These are phyloP conservation scores for Chelmon rostratus DNA, from an alignment of 2,797 vertebrate species.

Conservation along the genomic window DNA sequence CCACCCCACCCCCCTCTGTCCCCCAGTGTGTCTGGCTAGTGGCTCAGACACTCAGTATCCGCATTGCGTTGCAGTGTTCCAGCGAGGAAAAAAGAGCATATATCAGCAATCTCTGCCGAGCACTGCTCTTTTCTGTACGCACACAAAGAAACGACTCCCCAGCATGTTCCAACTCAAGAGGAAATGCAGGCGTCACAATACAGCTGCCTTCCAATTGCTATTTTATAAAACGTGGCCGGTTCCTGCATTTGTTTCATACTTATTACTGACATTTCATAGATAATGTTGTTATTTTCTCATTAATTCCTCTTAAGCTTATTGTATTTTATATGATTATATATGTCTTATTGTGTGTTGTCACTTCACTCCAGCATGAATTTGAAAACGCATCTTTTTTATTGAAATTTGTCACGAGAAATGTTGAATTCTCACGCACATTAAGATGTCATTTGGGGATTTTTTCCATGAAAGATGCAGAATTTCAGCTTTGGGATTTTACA, in stretches of 20 bases:
- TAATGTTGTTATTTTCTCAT: background rate
- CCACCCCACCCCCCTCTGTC: constrained; percentile 53
- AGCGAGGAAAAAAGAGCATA: constrained; percentile 83
- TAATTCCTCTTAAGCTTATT: background rate
- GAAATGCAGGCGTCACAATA: constrained; percentile 51
- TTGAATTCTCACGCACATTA: background rate
- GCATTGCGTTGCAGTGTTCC: constrained; percentile 89
- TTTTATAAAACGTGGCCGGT: constrained; percentile 25
- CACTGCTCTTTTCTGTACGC: constrained; percentile 79
- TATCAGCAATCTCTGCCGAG: constrained; percentile 86
- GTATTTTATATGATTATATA: background rate
- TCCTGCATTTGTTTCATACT: constrained; percentile 24
- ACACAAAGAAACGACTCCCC: constrained; percentile 79
- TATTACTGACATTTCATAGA: constrained; percentile 25
- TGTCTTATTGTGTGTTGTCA: background rate
- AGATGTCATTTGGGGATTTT: constrained; percentile 1
- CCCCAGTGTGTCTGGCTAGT: constrained; percentile 86
- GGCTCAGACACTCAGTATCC: constrained; percentile 87
- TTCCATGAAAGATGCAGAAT: constrained; percentile 28
- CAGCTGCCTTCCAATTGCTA: constrained; percentile 35
- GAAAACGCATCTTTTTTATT: background rate
- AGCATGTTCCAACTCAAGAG: constrained; percentile 51
- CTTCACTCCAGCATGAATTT: background rate
- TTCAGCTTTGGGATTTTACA: constrained; percentile 27
- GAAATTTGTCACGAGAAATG: background rate